Evolutionary conservation across 2,113 vertebrate species (phyloP), one percentile per base, ranked within the genome.

Genomic region (Scatophagus argus): DNA sequence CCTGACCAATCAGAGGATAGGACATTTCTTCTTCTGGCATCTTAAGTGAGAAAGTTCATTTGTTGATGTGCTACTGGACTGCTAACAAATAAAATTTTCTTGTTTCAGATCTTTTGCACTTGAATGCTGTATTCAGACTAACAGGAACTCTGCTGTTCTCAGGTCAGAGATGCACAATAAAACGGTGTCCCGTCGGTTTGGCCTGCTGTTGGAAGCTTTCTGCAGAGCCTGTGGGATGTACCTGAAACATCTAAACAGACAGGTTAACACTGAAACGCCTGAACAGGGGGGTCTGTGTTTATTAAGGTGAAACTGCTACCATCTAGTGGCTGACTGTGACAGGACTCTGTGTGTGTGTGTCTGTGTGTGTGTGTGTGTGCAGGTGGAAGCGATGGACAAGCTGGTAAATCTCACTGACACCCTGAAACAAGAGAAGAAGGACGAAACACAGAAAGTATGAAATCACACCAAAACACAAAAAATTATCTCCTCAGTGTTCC

Each of bases 131-230:
- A 1, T 19, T 55, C 10, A 29, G 13, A 54, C 64, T 27, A 55
- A 69, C 51, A 54, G 43, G 11, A 47, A 47, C 3, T 27, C 31
- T 68, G 47, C 31, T 68, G 47, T 68, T 52, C 38, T 3, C 89
- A 99, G 97, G 91, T 98, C 97, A 64, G 97, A 99, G 92, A 99
- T 99, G 97, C 97, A 98, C 94, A 98, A 97, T 81, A 99, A 99
- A 90, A 98, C 97, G 0, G 96, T 99, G 75, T 98, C 97, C 73
- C 97, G 98, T 66, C 95, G 97, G 21, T 99, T 99, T 73, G 97
- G 97, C 23, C 92, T 99, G 56, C 95, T 98, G 81, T 90, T 99
- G 90, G 97, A 99, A 77, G 97, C 97, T 39, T 99, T 98, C 87
- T 99, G 97, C 74, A 94, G 97, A 84, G 97, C 97, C 0, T 99